Percentiles rank a stretch among this genome's conserved stretches.
phyloP scores from a whole-genome alignment of 2,113 vertebrate species.

The Leptodactylus fuscus region DNA sequence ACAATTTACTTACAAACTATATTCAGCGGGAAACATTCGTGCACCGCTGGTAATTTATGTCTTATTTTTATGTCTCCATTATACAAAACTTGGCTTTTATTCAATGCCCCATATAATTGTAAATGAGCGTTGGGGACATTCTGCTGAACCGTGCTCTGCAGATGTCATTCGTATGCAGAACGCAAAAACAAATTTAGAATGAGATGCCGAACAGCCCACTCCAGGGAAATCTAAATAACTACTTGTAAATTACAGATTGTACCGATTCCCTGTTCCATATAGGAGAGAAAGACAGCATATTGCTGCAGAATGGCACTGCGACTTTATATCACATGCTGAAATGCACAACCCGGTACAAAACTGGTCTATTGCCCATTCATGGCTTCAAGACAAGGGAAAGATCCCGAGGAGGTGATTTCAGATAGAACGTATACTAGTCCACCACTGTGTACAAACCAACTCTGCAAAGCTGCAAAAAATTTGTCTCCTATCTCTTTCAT shows the following conservation, averaged over 20 bases:
- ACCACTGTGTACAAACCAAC: background rate
- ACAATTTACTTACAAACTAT: constrained; percentile 43
- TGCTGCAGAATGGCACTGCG: constrained; percentile 18
- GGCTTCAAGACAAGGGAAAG: constrained; percentile 1
- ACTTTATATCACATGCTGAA: constrained; percentile 1
- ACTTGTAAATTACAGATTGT: constrained; percentile 33
- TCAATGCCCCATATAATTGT: constrained; percentile 53
- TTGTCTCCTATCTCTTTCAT: background rate
- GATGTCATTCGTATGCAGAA: constrained; percentile 50
- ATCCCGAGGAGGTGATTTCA: background rate
- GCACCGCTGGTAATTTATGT: constrained; percentile 44
- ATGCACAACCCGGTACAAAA: background rate
- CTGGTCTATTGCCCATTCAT: background rate
- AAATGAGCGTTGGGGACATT: constrained; percentile 50
- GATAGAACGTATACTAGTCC: background rate
- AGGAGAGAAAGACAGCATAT: constrained; percentile 2
- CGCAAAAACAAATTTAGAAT: constrained; percentile 32
- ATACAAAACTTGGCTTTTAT: constrained; percentile 43
- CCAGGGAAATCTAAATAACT: constrained; percentile 43
- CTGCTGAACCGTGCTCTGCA: constrained; percentile 38
- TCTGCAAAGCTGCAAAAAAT: background rate
- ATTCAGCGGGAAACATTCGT: background rate
- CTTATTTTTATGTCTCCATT: constrained; percentile 42
- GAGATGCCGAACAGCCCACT: constrained; percentile 41
- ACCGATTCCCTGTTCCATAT: background rate